phyloP scores from a whole-genome alignment of 2,797 vertebrate genomes.

The Petrocephalus schoutedeni region DNA sequence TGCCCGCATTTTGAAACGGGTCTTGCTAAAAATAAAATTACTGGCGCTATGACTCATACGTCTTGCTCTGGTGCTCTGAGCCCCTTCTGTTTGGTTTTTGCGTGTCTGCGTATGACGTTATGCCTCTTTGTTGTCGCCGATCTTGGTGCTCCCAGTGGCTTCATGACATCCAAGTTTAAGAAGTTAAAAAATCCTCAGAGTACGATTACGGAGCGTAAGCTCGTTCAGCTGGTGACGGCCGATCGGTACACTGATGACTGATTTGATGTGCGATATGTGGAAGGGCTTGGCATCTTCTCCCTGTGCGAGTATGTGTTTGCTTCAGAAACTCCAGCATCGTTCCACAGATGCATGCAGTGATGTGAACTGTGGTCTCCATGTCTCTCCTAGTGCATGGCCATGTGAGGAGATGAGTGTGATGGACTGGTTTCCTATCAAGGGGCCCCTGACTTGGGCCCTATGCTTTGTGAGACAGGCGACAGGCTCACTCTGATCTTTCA shows the following conservation, averaged over 20 bases:
- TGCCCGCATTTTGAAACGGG: conserved; percentile 30
- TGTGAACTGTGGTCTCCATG: neutral
- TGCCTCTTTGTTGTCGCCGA: neutral
- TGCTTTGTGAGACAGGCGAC: neutral
- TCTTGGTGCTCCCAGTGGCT: neutral
- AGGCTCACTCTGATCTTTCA: neutral
- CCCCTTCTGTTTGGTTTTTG: neutral
- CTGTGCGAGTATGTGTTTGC: neutral
- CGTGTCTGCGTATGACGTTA: neutral
- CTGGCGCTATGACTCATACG: conserved; percentile 28
- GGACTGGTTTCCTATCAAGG: neutral
- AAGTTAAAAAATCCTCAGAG: neutral
- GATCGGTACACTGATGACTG: neutral
- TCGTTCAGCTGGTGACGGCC: too few species aligned
- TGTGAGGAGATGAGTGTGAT: neutral
- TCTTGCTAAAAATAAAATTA: conserved; percentile 39
- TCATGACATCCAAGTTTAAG: neutral
- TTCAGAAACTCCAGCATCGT: neutral
- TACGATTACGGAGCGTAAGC: neutral
- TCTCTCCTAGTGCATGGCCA: neutral
- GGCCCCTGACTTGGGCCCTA: neutral
- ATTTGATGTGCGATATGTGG: neutral
- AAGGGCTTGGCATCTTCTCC: neutral
- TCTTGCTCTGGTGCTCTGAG: conserved; percentile 19
- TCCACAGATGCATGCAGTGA: neutral